A percentile compares a stretch with the other conserved stretches of the same genome.
These are phyloP conservation scores for Clupea harengus DNA, from an alignment of 2,113 vertebrate species.

Conservation along the genomic window DNA sequence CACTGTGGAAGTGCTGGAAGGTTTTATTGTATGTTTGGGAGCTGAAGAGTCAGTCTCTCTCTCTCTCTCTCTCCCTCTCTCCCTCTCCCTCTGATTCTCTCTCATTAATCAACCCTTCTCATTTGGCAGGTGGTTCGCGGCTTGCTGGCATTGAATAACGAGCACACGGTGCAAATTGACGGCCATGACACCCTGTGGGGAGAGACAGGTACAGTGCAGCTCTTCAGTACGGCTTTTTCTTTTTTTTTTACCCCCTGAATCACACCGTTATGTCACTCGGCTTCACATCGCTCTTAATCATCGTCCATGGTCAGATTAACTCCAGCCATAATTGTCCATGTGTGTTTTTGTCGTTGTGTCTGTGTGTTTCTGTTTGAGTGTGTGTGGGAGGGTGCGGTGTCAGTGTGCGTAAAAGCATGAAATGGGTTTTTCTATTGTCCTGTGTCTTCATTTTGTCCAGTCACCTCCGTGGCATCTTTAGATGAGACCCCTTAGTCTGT, in stretches of 20 bases:
- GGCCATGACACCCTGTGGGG: conserved; percentile 93
- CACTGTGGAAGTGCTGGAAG: neutral
- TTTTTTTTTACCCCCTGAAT: conserved; percentile 26
- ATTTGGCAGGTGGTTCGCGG: conserved; percentile 84
- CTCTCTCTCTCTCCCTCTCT: conserved; percentile 23
- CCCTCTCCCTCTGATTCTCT: conserved; percentile 40
- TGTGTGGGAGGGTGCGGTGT: neutral
- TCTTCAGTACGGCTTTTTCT: neutral
- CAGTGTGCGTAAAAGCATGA: conserved; percentile 43
- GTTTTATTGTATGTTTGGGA: neutral
- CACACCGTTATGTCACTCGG: no score
- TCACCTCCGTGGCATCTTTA: neutral
- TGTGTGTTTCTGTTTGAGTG: neutral
- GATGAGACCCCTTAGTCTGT: neutral
- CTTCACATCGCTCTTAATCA: no score
- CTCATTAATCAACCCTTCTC: conserved; percentile 65
- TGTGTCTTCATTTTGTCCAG: neutral
- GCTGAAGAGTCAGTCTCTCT: neutral
- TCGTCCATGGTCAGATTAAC: neutral
- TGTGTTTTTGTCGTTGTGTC: neutral
- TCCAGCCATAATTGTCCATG: neutral
- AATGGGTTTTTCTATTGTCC: conserved; percentile 37
- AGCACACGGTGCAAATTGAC: conserved; percentile 83
- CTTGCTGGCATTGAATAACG: conserved; percentile 80
- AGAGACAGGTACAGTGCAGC: conserved; percentile 87